Conservation (phyloP, 2,797 vertebrate species). For the Eurystomus glaucurus region DNA sequence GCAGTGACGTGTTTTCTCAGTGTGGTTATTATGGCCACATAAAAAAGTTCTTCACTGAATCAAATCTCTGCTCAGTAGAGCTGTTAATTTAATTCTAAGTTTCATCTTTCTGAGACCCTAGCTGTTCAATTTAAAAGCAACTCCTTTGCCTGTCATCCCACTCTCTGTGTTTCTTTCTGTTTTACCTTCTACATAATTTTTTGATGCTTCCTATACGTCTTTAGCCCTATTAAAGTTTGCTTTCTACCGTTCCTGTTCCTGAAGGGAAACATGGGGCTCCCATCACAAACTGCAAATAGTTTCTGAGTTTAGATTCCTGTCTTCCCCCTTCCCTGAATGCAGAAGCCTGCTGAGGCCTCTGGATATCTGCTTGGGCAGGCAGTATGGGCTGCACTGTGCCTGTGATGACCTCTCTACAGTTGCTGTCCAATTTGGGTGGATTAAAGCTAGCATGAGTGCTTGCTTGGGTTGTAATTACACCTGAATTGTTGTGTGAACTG, state of each 20-base stretch:
- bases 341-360: not conserved
- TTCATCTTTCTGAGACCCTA: not conserved
- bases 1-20: fast-evolving
- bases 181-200: not conserved
- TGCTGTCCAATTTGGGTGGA: not conserved
- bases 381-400: not conserved
- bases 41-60: not conserved
- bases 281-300: not conserved
- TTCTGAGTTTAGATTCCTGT: not conserved
- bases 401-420: fast-evolving
- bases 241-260: not conserved
- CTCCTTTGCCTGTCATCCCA: not conserved
- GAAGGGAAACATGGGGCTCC: not conserved
- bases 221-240: not conserved
- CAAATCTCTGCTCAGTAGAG: not conserved
- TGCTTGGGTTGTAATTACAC: not conserved
- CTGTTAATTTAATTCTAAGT: not conserved
- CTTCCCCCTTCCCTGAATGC: fast-evolving
- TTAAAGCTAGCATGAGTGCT: not conserved
- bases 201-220: not conserved
- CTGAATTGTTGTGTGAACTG: not conserved
- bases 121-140: not conserved
- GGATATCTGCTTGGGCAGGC: not conserved
- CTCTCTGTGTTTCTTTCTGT: not conserved
- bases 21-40: not conserved